Evolutionary conservation across 2,113 vertebrate species (phyloP).

Genomic region (Balaenoptera acutorostrata): DNA sequence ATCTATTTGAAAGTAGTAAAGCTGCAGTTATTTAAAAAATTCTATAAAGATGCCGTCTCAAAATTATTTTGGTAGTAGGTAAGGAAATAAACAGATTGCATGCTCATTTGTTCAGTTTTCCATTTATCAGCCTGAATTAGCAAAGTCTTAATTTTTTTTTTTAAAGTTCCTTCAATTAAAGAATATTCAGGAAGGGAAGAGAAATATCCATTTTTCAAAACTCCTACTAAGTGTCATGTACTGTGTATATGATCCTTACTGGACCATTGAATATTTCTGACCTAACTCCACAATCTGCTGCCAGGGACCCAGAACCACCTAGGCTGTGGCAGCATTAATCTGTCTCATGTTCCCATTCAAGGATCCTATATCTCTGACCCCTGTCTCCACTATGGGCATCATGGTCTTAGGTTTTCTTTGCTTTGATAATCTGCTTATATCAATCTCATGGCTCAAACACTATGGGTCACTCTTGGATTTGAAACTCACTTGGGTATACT

Average conservation of each 20-base stretch:
- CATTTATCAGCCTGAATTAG: constrained; percentile 2
- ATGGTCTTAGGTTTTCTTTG: neutral
- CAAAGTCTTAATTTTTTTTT: neutral
- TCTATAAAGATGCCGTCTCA: constrained; percentile 31
- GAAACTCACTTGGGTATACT: neutral
- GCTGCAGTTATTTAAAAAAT: constrained; percentile 60
- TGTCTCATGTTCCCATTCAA: neutral
- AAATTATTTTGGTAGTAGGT: constrained; percentile 54
- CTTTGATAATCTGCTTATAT: neutral
- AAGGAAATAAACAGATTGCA: constrained; percentile 9
- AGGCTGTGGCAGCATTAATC: neutral
- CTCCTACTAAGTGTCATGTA: neutral
- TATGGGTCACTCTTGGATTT: neutral
- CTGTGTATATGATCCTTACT: neutral
- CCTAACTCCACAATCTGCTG: neutral
- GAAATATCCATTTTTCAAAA: neutral
- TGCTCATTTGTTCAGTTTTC: constrained; percentile 25
- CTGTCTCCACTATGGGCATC: neutral
- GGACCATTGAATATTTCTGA: neutral
- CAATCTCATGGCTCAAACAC: neutral
- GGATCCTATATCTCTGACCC: neutral
- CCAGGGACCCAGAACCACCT: neutral
- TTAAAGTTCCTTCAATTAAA: neutral
- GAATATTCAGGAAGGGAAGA: neutral
- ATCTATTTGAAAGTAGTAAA: constrained; percentile 60